These are phyloP conservation scores for Orthosia gracilis DNA, from an alignment of 2,888 invertebrate genomes.

Conservation along the genomic window DNA sequence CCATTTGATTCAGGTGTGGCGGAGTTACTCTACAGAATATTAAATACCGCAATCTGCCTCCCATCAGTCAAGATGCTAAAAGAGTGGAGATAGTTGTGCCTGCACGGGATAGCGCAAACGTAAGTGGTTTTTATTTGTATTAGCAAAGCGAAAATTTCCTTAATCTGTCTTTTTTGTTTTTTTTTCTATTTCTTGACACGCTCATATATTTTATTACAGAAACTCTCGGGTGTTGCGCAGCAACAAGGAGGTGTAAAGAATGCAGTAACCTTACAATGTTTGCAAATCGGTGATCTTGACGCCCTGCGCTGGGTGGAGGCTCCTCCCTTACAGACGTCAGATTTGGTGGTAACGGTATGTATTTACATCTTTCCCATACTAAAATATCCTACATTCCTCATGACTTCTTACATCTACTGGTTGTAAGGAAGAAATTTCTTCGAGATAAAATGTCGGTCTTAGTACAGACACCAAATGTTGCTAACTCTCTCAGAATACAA, in stretches of 20 bases:
- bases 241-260: background rate
- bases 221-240: background rate
- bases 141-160: no score
- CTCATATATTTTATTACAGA: background rate
- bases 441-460: no score
- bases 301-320: slow-evolving; percentile 21
- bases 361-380: background rate
- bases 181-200: no score
- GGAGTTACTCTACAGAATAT: slow-evolving; percentile 22
- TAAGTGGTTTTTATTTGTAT: background rate
- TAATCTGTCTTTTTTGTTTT: no score
- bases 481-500: no score
- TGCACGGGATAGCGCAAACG: background rate
- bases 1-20: slow-evolving; percentile 12
- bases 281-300: slow-evolving; percentile 17
- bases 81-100: slow-evolving; percentile 8
- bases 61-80: slow-evolving; percentile 4
- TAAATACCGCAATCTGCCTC: slow-evolving; percentile 29
- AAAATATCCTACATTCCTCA: background rate
- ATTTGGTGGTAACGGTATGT: slow-evolving; percentile 27
- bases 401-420: background rate
- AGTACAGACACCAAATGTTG: no score
- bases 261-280: slow-evolving; percentile 17
- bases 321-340: background rate
- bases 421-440: no score